Percentiles rank a stretch among this genome's conserved stretches.
Evolutionary conservation across 2,113 vertebrate genomes (phyloP).

Genomic region (Orientallactaga bullata): DNA sequence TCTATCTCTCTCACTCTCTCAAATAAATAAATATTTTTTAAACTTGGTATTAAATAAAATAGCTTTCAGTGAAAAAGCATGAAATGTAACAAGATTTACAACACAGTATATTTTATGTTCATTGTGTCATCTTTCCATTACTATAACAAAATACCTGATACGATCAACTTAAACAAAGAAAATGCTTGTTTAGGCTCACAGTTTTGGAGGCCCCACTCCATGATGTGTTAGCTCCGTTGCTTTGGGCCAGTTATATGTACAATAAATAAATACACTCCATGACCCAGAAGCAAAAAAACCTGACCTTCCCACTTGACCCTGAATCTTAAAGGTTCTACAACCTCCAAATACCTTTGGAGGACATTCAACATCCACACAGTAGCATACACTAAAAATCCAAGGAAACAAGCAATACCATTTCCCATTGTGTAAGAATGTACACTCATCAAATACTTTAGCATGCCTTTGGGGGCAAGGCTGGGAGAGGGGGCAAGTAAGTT

Average conservation of each 20-base stretch:
- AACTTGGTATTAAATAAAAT: background rate
- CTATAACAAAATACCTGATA: background rate
- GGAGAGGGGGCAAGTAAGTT: background rate
- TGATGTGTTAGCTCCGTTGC: background rate
- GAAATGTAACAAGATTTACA: constrained; percentile 3
- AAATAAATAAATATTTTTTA: no score
- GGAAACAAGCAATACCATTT: no score
- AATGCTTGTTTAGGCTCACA: background rate
- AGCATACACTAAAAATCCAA: background rate
- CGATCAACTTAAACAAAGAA: background rate
- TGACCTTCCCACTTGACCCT: background rate
- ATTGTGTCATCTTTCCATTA: background rate
- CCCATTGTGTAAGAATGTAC: background rate
- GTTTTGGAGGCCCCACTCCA: background rate
- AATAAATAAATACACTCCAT: background rate
- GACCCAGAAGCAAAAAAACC: background rate
- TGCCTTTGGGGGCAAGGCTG: no score
- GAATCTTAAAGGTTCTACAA: background rate
- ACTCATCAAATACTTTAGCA: background rate
- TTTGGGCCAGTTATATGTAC: background rate
- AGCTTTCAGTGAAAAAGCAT: constrained; percentile 10
- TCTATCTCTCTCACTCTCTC: no score
- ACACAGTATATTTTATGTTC: background rate
- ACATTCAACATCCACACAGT: background rate
- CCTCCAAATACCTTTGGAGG: background rate